Evolutionary conservation across 2,113 vertebrate genomes (phyloP).

Genomic region (Sialia sialis): DNA sequence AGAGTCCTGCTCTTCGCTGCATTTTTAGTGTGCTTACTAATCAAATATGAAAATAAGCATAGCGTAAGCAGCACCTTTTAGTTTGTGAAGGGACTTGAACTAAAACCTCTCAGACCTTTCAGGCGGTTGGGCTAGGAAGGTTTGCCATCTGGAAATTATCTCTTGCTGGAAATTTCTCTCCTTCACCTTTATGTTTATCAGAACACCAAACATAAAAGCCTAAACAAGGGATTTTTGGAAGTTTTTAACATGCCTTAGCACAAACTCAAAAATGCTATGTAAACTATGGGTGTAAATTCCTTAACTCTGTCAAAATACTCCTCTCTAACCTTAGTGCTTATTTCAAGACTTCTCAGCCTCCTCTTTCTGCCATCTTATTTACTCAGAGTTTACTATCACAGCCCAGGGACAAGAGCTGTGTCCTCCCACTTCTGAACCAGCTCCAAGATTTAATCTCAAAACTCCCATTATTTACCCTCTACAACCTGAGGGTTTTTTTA

Average conservation of each 20-base stretch:
- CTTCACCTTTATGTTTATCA: background rate
- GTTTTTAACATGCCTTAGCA: background rate
- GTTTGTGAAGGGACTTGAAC: background rate
- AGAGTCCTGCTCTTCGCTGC: background rate
- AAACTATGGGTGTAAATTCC: background rate
- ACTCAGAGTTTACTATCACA: background rate
- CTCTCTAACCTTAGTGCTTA: rapidly evolving
- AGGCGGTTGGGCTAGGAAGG: background rate
- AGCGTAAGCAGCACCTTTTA: background rate
- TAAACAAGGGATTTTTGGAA: background rate
- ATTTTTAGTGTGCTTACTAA: background rate
- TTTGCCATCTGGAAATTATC: conserved; percentile 49
- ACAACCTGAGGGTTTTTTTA: background rate
- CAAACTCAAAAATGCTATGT: background rate
- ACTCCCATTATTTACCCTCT: background rate
- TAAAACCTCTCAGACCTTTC: background rate
- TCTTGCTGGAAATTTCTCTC: conserved; percentile 1
- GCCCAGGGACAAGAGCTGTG: background rate
- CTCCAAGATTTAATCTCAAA: background rate
- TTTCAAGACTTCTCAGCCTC: background rate
- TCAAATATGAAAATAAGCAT: conserved; percentile 42
- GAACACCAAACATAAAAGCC: background rate
- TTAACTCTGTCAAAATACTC: background rate
- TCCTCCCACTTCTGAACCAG: background rate
- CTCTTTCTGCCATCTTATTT: background rate